Evolutionary conservation across 2,113 vertebrate genomes (phyloP).

Genomic region (Illadopsis cleaveri): DNA sequence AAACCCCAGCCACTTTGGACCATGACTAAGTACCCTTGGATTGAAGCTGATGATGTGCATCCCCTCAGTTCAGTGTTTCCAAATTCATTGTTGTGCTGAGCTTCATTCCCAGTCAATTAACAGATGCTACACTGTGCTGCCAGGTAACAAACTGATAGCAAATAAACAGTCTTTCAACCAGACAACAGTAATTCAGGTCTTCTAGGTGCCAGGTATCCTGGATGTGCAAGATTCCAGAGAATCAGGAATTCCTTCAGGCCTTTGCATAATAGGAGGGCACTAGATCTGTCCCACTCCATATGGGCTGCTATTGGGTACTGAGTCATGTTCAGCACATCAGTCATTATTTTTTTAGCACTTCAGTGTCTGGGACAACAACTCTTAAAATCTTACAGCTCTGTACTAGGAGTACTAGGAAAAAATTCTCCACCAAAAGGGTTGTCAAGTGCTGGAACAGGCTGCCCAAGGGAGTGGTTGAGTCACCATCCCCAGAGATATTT

Average conservation of each 20-base stretch:
- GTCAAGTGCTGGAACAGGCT: background rate
- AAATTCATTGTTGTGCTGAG: background rate
- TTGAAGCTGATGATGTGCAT: rapidly evolving
- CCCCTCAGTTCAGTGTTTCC: background rate
- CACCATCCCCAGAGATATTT: background rate
- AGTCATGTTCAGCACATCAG: background rate
- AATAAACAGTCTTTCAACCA: background rate
- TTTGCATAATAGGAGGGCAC: background rate
- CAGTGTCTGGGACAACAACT: background rate
- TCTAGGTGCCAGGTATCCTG: background rate
- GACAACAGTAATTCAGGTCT: background rate
- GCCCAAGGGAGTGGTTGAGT: background rate
- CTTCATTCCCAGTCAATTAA: background rate
- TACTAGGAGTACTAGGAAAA: background rate
- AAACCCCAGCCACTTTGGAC: background rate
- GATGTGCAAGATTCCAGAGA: background rate
- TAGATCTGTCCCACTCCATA: background rate
- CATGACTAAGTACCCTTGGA: background rate
- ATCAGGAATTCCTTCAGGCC: background rate
- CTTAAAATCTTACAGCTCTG: background rate
- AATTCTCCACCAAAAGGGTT: background rate
- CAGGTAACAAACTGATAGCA: background rate
- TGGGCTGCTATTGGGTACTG: background rate
- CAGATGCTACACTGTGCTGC: background rate
- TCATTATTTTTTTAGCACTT: background rate